Conservation (phyloP, 2,113 vertebrate genomes). For the Galbula dea region DNA sequence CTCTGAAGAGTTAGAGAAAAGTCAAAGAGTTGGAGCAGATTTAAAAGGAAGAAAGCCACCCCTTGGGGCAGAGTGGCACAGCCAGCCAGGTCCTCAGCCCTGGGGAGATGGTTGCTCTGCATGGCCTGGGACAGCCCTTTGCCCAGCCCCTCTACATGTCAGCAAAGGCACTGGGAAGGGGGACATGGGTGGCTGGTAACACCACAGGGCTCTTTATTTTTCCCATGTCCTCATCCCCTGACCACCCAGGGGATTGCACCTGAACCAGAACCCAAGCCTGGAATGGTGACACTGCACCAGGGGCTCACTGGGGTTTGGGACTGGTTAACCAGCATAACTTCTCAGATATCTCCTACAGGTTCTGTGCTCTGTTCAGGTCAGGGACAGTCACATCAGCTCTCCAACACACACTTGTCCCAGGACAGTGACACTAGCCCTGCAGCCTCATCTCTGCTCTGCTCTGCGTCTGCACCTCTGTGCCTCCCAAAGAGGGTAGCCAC, state of each 20-base stretch:
- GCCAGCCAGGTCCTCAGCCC: not conserved
- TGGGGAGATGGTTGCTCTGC: not conserved
- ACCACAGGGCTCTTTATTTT: not conserved
- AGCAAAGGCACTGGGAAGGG: not conserved
- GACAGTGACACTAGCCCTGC: not conserved
- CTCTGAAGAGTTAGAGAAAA: not conserved
- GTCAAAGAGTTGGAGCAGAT: not conserved
- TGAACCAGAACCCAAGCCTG: not conserved
- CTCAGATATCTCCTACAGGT: not conserved
- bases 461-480: not conserved
- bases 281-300: not conserved
- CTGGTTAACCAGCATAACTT: not conserved
- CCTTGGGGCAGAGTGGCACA: not conserved
- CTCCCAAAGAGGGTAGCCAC: not conserved
- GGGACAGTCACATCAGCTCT: not conserved
- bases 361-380: not conserved
- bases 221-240: not conserved
- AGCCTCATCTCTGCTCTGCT: not conserved
- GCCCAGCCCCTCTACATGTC: not conserved
- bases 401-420: not conserved
- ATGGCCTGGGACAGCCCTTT: not conserved
- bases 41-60: not conserved
- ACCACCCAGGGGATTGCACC: not conserved
- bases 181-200: not conserved
- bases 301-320: not conserved